These are phyloP conservation scores for Sprattus sprattus DNA, from an alignment of 2,113 vertebrate species.

Conservation along the genomic window DNA sequence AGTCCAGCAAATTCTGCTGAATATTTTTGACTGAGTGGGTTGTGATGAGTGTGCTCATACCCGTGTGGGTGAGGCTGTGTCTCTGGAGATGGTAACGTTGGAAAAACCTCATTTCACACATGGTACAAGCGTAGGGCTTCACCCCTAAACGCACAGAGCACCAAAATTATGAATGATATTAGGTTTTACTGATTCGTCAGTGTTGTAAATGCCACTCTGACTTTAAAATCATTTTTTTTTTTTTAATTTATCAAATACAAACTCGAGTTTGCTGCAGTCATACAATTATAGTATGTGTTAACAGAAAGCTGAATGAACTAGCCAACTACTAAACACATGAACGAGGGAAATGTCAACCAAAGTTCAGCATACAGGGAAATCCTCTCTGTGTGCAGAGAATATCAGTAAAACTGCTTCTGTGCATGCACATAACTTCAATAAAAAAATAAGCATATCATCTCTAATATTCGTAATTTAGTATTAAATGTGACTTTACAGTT, in stretches of 20 bases:
- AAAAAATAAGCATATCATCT: not conserved
- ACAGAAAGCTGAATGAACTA: not conserved
- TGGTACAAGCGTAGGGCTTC: constrained; percentile 89
- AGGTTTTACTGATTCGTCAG: not conserved
- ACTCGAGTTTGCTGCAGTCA: constrained; percentile 49
- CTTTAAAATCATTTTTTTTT: not conserved
- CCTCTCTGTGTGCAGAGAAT: not conserved
- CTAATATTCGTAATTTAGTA: not conserved
- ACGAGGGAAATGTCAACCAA: not conserved
- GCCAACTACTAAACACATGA: not conserved
- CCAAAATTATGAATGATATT: constrained; percentile 4
- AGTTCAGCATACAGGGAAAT: not conserved
- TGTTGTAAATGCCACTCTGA: constrained; percentile 8
- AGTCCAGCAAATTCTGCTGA: not conserved
- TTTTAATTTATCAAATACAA: constrained; percentile 32
- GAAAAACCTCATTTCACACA: constrained; percentile 71
- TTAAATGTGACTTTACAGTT: not conserved
- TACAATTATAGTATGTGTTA: not conserved
- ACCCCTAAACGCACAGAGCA: constrained; percentile 71
- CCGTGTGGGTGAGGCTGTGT: constrained; percentile 91
- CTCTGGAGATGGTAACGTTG: constrained; percentile 17
- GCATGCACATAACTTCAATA: constrained; percentile 16
- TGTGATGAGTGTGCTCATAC: constrained; percentile 69
- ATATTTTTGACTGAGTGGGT: constrained; percentile 63
- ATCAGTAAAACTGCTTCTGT: constrained; percentile 7